A percentile compares a stretch with the other conserved stretches of the same genome.
Evolutionary conservation across 2,113 vertebrate species (phyloP).

Genomic region (Ahaetulla prasina): DNA sequence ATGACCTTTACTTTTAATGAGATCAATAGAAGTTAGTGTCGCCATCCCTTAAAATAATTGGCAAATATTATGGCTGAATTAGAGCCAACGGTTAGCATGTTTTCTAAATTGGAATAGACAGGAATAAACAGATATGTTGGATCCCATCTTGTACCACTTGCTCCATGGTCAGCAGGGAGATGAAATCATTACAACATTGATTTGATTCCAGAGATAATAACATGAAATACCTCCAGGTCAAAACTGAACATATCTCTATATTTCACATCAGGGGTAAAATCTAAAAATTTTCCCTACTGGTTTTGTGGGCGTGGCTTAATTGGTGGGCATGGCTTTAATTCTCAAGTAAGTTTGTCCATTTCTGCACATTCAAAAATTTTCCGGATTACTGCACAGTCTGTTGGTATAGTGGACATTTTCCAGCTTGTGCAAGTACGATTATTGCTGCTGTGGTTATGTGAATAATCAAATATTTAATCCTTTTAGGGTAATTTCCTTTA

Average conservation of each 20-base stretch:
- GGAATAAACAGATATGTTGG: constrained; percentile 41
- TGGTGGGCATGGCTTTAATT: too few species aligned
- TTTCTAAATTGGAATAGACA: constrained; percentile 59
- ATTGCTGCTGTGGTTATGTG: too few species aligned
- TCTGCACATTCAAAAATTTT: too few species aligned
- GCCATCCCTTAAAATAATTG: constrained; percentile 72
- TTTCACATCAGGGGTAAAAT: too few species aligned
- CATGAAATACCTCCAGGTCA: background rate
- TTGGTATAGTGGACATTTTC: too few species aligned
- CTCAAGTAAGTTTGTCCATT: too few species aligned
- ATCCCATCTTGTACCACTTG: constrained; percentile 4
- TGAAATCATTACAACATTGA: background rate
- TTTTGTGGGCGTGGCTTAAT: too few species aligned
- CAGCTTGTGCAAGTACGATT: too few species aligned
- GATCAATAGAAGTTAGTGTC: constrained; percentile 72
- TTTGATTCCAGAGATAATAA: background rate
- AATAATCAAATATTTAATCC: too few species aligned
- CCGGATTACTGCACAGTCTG: too few species aligned
- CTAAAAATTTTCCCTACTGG: too few species aligned
- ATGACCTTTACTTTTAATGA: constrained; percentile 75
- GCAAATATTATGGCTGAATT: constrained; percentile 70
- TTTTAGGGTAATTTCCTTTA: too few species aligned
- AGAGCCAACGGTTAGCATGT: constrained; percentile 47
- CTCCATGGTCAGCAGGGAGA: constrained; percentile 15
- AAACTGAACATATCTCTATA: background rate